A percentile compares a stretch with the other conserved stretches of the same genome.
Evolutionary conservation across 2,888 invertebrate genomes (phyloP).

Genomic region (Drosophila vallismaia): DNA sequence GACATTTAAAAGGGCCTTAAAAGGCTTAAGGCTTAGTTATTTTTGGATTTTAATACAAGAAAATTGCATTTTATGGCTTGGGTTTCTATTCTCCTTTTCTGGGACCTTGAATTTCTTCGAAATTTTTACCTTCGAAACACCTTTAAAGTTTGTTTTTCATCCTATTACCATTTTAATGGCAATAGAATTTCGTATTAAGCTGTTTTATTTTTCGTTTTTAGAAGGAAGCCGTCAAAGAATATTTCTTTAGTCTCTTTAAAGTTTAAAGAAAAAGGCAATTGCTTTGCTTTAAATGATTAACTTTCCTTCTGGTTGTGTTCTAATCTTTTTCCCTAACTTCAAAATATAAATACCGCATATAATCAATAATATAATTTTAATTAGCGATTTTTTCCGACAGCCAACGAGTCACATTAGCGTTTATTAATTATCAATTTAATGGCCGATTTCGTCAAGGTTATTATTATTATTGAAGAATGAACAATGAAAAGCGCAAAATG

Average conservation of each 20-base stretch:
- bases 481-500: conserved; percentile 25
- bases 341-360: not conserved
- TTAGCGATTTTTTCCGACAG: not conserved
- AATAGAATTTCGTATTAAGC: not conserved
- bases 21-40: no score
- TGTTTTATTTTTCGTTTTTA: not conserved
- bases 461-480: conserved; percentile 26
- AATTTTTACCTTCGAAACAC: not conserved
- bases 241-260: no score
- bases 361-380: conserved; percentile 9
- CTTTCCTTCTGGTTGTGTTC: no score
- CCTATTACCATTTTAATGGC: not conserved
- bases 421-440: conserved; percentile 46
- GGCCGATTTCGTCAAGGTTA: conserved; percentile 7
- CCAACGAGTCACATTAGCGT: conserved; percentile 16
- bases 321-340: no score
- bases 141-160: not conserved
- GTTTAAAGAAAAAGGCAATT: no score
- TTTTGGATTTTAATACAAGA: not conserved
- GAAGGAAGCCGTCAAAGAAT: not conserved
- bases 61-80: not conserved
- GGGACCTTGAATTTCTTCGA: not conserved
- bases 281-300: no score
- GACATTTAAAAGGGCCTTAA: not conserved
- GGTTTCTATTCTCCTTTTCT: not conserved